Conservation (phyloP, 2,888 invertebrate genomes). For the Dryococelus australis region DNA sequence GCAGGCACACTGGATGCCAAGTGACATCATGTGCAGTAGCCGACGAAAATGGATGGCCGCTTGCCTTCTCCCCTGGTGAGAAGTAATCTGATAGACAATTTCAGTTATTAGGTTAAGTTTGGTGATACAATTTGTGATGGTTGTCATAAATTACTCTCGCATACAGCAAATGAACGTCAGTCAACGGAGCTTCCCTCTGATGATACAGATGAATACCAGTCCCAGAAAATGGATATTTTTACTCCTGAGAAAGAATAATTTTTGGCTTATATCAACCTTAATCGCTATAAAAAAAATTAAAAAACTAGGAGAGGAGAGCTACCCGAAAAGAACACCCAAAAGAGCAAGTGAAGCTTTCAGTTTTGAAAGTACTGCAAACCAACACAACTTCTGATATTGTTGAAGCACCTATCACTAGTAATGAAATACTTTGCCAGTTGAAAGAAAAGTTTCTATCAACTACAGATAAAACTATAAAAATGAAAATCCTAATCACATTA, state of each 20-base stretch:
- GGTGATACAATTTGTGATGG: neutral
- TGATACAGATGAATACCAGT: neutral
- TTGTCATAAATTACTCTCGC: neutral
- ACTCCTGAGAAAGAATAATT: neutral
- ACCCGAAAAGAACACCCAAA: neutral
- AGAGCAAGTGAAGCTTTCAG: neutral
- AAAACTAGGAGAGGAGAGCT: neutral
- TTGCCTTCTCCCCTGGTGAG: too few species aligned
- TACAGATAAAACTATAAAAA: neutral
- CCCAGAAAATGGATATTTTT: neutral
- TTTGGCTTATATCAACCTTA: constrained; percentile 13
- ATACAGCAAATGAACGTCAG: neutral
- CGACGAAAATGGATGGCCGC: too few species aligned
- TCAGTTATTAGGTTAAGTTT: neutral
- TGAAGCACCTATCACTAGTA: neutral
- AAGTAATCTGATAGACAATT: too few species aligned
- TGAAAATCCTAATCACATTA: constrained; percentile 20
- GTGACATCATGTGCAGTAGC: too few species aligned
- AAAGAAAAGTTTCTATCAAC: neutral
- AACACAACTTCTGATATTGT: neutral
- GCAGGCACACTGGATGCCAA: too few species aligned
- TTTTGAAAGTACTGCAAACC: constrained; percentile 4
- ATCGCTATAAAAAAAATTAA: neutral
- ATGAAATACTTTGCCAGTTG: neutral
- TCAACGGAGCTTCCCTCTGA: neutral